phyloP scores from a whole-genome alignment of 2,113 vertebrate genomes.

The Sturnira hondurensis region DNA sequence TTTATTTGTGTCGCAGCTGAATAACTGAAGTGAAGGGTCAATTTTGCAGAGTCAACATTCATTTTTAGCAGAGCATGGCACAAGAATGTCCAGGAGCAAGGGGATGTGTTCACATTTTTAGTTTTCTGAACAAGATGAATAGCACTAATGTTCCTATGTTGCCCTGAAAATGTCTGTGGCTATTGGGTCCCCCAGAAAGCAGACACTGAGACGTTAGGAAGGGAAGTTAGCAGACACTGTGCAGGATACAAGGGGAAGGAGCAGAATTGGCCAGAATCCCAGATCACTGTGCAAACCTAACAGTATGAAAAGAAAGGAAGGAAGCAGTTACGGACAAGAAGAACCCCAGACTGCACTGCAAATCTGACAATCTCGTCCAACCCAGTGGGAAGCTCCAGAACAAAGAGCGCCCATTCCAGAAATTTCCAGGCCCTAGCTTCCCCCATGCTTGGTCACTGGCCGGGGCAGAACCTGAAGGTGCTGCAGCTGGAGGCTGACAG shows the following conservation, averaged over 20 bases:
- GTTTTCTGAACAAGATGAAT: background rate
- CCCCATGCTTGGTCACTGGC: background rate
- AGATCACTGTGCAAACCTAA: background rate
- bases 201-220: background rate
- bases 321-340: background rate
- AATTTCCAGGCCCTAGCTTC: background rate
- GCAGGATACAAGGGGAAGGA: background rate
- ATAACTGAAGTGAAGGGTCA: slow-evolving; percentile 29
- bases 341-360: background rate
- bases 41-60: background rate
- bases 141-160: background rate
- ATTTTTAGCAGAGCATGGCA: background rate
- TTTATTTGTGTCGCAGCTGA: slow-evolving; percentile 27
- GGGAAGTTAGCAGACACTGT: background rate
- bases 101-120: background rate
- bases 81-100: background rate
- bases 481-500: background rate
- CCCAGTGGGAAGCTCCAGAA: background rate
- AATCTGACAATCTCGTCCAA: background rate
- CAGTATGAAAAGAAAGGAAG: background rate
- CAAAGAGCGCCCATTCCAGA: background rate
- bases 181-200: background rate
- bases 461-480: background rate
- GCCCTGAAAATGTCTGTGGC: background rate
- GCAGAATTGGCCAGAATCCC: background rate